Base-by-base conservation (phyloP, 2,888 invertebrate genomes). In the Pediacus dermestoides region DNA sequence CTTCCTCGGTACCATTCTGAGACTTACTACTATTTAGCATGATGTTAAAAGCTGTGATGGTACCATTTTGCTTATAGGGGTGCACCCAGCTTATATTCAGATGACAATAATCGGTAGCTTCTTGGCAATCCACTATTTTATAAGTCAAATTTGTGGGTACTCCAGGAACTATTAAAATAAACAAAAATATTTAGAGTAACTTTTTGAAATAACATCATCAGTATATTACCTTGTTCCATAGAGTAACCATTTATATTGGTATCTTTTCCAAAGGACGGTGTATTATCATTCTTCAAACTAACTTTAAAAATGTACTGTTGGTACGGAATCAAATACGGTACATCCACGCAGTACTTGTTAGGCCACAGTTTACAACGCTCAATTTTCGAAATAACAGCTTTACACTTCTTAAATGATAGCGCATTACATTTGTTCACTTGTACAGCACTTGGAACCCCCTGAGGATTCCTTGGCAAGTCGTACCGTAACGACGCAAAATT, bases 1-100 rank as follows among this genome's bases (percentile, higher is more conserved):
- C 30, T 28, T 58, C 54, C 22, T 50, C 49, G 8, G 41, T 43
- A 21, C 44, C 43, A 12, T 43, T 47, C 14, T 34, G 27, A 3
- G 25, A 27, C 33, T 55, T 53, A 2, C 58, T 57, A 30, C 46
- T 46, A 35, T 58, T 58, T 23, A 68, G 41, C 12, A 61, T 44
- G 3, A 68, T 54, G 31, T 63, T 57, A 41, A 68, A 68, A 8
- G 48, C 38, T 4, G 53, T 59, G 21, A 68, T 68, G 2, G 60
- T 54, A 9, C 59, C 63, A 42, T 60, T 64, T 40, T 63, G 64
- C 30, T 58, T 25, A 33, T 60, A 59, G 0, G 67, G 67, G 52
- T 68, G 66, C 4, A 41, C 15, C 67, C 67, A 68, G 25, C 52
- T 58, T 16, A 67, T 45, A 39, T 65, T 64, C 18, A 67, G 41